Evolutionary conservation across 2,888 invertebrate species (phyloP).

Genomic region (Xestia xanthographa): DNA sequence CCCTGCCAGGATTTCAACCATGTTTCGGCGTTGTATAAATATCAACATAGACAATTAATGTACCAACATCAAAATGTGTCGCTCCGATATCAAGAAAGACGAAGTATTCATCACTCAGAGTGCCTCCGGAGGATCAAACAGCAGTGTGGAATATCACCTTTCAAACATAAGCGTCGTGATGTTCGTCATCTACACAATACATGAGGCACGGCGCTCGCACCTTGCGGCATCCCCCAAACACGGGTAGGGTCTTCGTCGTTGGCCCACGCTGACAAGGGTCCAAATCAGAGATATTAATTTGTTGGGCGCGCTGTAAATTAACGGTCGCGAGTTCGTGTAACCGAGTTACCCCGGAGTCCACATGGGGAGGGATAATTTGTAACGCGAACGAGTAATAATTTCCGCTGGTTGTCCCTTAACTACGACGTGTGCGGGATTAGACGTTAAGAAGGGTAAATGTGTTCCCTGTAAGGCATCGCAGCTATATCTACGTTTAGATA

Average conservation of each 20-base stretch:
- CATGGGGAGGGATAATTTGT: constrained; percentile 83
- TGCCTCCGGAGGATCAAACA: too few species aligned
- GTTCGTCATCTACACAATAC: too few species aligned
- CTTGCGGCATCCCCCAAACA: constrained; percentile 68
- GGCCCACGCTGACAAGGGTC: constrained; percentile 87
- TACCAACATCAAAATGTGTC: too few species aligned
- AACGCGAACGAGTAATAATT: constrained; percentile 85
- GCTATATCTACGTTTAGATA: constrained; percentile 28
- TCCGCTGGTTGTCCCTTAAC: constrained; percentile 75
- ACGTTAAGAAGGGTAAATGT: constrained; percentile 66
- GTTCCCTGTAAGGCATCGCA: constrained; percentile 38
- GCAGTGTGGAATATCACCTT: too few species aligned
- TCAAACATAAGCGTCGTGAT: too few species aligned
- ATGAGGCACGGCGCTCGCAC: constrained; percentile 46
- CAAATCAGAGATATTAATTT: constrained; percentile 90
- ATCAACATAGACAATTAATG: too few species aligned
- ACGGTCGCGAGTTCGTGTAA: constrained; percentile 84
- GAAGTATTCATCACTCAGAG: too few species aligned
- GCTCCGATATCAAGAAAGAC: too few species aligned
- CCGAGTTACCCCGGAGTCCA: constrained; percentile 81
- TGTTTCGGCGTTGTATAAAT: too few species aligned
- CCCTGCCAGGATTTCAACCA: too few species aligned
- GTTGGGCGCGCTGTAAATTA: constrained; percentile 88
- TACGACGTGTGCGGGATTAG: constrained; percentile 73
- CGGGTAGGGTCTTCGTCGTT: constrained; percentile 71